Percentiles rank a stretch among this genome's conserved stretches.
These are phyloP conservation scores for Triops longicaudatus DNA, from an alignment of 1,140 invertebrate genomes.

Conservation along the genomic window DNA sequence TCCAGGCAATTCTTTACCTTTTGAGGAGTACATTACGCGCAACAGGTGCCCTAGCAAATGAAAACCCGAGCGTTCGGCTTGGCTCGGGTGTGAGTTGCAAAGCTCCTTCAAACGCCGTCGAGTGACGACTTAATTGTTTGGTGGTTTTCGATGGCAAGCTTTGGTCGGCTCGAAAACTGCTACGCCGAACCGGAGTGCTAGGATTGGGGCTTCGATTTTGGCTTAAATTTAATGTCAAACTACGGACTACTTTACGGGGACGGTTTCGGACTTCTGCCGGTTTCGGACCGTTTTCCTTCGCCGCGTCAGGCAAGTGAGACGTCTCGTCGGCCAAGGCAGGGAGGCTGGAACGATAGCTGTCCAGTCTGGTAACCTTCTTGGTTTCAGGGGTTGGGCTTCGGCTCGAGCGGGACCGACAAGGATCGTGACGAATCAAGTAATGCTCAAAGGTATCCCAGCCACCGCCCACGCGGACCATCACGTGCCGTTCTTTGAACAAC, in stretches of 20 bases:
- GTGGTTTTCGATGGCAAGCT: neutral
- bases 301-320: neutral
- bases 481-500: conserved; percentile 74
- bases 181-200: neutral
- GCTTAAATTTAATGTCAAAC: conserved; percentile 22
- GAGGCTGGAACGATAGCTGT: neutral
- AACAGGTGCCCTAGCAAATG: neutral
- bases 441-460: conserved; percentile 76
- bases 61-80: neutral
- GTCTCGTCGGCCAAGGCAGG: neutral
- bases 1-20: neutral
- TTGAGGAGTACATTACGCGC: neutral
- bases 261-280: neutral
- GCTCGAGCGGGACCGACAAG: conserved; percentile 54
- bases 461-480: conserved; percentile 89
- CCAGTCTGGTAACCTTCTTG: neutral
- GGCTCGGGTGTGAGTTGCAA: neutral
- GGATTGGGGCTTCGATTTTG: conserved; percentile 16
- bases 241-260: conserved; percentile 17
- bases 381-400: conserved; percentile 31
- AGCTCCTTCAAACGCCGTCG: neutral
- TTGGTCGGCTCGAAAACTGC: neutral
- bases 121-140: neutral
- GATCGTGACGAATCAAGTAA: conserved; percentile 80
- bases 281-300: neutral